Evolutionary conservation across 2,888 invertebrate genomes (phyloP), one percentile per base, ranked within the genome.

Genomic region (Autographa gamma): DNA sequence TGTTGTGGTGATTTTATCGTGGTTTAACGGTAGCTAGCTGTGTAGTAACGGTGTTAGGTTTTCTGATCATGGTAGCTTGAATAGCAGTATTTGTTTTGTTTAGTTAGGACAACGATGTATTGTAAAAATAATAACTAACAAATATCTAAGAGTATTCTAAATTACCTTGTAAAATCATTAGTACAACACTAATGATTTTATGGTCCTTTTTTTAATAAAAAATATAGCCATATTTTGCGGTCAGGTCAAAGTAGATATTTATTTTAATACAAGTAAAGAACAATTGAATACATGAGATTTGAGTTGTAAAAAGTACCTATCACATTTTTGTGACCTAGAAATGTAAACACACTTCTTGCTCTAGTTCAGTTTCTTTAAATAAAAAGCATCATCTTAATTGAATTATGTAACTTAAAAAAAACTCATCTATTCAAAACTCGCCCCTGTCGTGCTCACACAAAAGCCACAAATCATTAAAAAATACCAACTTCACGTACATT

Each of bases 1-100:
- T 25, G 9, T 54, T 25, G 54, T 19, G 25, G 19, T 3, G 19
- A 19, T 38, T 31, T 66, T 66, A 66, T 65, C 64, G 41, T 4
- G 13, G 19, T 25, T n/a, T n/a, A 25, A 25, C 13, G 19, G 54
- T 19, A 19, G 19, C 19, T 56, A 9, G 54, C 7, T 56, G 54
- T 56, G 9, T 7, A 48, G 48, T 48, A n/a, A 48, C 48, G 48
- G 48, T 48, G 11, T 48, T n/a, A 3, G n/a, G 6, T n/a, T 48
- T 16, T 48, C 48, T n/a, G n/a, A n/a, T 48, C 48, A 48, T 48
- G n/a, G 6, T 48, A 48, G 14, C 14, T 14, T 14, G 16, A 4
- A 14, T 48, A n/a, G 5, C 1, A n/a, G n/a, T 48, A 48, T 48
- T 48, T 6, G 43, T 43, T 43, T 16, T 1, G 34, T 8, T 0